Percentiles rank a stretch among this genome's conserved stretches.
Evolutionary conservation across 2,888 invertebrate genomes (phyloP).

Genomic region (Entomobrya proxima): DNA sequence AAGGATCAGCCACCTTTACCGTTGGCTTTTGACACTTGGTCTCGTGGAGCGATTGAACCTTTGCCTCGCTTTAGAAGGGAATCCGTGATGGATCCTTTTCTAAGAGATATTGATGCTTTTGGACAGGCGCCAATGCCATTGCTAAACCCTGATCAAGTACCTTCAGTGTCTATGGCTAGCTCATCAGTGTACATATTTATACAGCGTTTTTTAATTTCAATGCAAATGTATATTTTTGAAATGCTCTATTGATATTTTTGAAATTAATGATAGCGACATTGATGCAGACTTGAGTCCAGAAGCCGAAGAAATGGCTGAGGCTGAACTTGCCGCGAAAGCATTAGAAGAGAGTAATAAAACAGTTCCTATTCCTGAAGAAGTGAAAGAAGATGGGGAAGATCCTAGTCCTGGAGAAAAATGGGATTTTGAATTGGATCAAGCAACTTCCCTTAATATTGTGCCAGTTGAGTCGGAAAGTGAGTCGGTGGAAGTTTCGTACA

Average conservation of each 20-base stretch:
- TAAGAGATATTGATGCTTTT: conserved; percentile 20
- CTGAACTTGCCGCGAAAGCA: too few species aligned
- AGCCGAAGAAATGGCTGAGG: too few species aligned
- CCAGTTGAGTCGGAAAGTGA: not conserved
- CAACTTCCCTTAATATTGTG: not conserved
- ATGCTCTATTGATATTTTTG: too few species aligned
- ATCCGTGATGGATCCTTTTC: conserved; percentile 56
- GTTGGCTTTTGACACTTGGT: conserved; percentile 65
- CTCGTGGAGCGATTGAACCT: conserved; percentile 53
- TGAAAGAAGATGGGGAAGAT: not conserved
- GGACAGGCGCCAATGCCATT: not conserved
- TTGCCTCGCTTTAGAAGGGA: conserved; percentile 47
- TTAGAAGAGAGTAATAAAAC: too few species aligned
- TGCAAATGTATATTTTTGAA: too few species aligned
- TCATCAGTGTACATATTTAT: not conserved
- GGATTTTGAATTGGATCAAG: conserved; percentile 31
- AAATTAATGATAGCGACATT: too few species aligned
- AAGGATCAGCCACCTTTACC: conserved; percentile 60
- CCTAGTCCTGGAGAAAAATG: not conserved
- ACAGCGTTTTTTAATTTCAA: too few species aligned
- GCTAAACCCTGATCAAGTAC: not conserved
- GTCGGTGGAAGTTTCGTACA: not conserved
- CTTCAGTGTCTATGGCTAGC: not conserved
- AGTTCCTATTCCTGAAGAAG: not conserved
- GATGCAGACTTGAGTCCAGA: too few species aligned